Base-by-base conservation (phyloP, 2,113 vertebrate genomes). In the Hippocampus barbouri region DNA sequence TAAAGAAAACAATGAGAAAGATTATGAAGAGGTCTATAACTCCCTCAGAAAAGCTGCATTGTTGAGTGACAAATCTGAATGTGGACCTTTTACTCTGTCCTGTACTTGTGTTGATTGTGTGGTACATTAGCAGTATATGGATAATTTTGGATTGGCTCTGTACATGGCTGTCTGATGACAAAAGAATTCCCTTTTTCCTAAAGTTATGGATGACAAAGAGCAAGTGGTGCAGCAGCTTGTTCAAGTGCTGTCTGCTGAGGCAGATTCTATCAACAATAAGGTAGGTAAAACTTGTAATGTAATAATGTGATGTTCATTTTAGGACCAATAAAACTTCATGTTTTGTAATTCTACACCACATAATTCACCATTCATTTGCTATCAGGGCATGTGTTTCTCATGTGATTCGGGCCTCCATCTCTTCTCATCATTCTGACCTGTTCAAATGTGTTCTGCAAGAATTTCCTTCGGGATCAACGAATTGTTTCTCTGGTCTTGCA, bases 191-290 rank as follows among this genome's bases (percentile, higher is more conserved):
- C 5, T 59, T 15, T 73, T 63, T 73, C 41, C 64, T 53, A 30
- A 1, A 70, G 47, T 59, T 74, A 84, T 15, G 21, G 25, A 63
- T 41, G 53, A 89, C 49, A 91, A 92, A 76, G 90, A 92, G 5
- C 40, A 18, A 0, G 30, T 91, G 68, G 80, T 91, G 23, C 80
- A 75, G 49, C 72, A 86, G 68, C 87, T 93, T 0, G 88, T 88
- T 65, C 69, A 89, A 20, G 41, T 92, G 40, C 75, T 93, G 2
- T 89, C 76, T 11, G 41, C 73, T 2, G 88, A 92, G 51, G 92
- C 87, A 63, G 92, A 93, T 23, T 69, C 76, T 5, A 92, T 93
- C 30, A 91, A 92, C 71, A 69, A 68, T 2, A 92, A 91, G 91
- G 92, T 92, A 65, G 38, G 78, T 10, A 21, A 8, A 30, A 34